phyloP scores from a whole-genome alignment of 2,888 invertebrate species.

The Zaprionus lineosus region DNA sequence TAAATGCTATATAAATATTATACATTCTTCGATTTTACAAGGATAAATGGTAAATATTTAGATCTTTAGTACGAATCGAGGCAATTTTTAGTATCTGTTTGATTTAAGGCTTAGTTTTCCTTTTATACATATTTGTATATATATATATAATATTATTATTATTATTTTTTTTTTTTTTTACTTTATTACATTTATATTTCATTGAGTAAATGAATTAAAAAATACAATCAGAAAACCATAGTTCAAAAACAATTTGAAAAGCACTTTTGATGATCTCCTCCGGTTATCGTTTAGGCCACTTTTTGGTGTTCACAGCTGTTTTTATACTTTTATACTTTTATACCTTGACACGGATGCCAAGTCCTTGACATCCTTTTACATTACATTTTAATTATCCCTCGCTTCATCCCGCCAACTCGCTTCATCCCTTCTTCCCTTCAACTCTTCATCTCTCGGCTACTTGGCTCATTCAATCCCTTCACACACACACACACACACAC shows the following conservation, averaged over 20 bases:
- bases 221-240: too few species aligned
- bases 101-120: constrained; percentile 10
- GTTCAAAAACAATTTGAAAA: constrained; percentile 44
- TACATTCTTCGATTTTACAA: constrained; percentile 10
- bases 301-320: constrained; percentile 76
- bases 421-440: too few species aligned
- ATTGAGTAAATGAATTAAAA: too few species aligned
- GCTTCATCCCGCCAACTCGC: too few species aligned
- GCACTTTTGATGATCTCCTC: constrained; percentile 54
- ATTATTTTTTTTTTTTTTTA: constrained; percentile 4
- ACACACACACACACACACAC: too few species aligned
- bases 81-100: constrained; percentile 44
- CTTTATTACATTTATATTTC: background rate
- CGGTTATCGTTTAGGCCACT: constrained; percentile 67
- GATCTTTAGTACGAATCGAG: constrained; percentile 73
- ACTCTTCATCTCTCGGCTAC: too few species aligned
- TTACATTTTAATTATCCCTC: too few species aligned
- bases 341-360: constrained; percentile 40
- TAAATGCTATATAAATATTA: constrained; percentile 43
- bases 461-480: too few species aligned
- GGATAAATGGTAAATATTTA: constrained; percentile 58
- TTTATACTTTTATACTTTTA: too few species aligned
- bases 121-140: constrained; percentile 12
- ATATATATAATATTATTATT: background rate
- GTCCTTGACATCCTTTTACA: constrained; percentile 22